A percentile compares a stretch with the other conserved stretches of the same genome.
Evolutionary conservation across 2,113 vertebrate species (phyloP).

Genomic region (Pachyramphus minor): DNA sequence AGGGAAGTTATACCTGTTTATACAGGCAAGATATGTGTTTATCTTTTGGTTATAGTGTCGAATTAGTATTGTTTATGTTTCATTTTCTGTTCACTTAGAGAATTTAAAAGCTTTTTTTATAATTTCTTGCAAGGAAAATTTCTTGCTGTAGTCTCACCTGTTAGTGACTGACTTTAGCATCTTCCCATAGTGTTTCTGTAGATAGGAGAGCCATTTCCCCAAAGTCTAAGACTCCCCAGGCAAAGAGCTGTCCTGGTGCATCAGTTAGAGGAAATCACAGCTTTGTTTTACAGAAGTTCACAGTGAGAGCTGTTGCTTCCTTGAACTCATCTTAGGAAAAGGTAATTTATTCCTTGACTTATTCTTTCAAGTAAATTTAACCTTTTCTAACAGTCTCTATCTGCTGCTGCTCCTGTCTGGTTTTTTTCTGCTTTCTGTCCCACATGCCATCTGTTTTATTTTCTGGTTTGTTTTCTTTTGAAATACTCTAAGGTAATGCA

Average conservation of each 20-base stretch:
- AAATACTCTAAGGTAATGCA: background rate
- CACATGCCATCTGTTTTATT: conserved; percentile 12
- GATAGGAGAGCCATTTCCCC: background rate
- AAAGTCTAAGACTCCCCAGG: background rate
- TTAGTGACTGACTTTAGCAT: background rate
- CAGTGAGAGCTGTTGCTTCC: background rate
- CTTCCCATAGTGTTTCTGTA: background rate
- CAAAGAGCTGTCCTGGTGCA: background rate
- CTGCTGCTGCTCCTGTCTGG: background rate
- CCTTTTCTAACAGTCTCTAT: background rate
- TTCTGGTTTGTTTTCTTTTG: conserved; percentile 15
- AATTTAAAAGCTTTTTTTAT: background rate
- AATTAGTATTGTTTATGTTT: background rate
- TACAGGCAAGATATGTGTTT: background rate
- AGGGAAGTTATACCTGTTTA: background rate
- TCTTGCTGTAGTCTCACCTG: background rate
- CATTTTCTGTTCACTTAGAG: background rate
- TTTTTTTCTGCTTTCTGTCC: background rate
- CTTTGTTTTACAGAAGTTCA: background rate
- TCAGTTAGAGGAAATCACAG: background rate
- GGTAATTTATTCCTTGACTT: background rate
- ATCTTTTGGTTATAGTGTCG: background rate
- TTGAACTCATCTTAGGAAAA: background rate
- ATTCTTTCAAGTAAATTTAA: background rate
- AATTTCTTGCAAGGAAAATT: background rate